Conservation (phyloP, 1,140 invertebrate genomes). For the Cherax destructor region DNA sequence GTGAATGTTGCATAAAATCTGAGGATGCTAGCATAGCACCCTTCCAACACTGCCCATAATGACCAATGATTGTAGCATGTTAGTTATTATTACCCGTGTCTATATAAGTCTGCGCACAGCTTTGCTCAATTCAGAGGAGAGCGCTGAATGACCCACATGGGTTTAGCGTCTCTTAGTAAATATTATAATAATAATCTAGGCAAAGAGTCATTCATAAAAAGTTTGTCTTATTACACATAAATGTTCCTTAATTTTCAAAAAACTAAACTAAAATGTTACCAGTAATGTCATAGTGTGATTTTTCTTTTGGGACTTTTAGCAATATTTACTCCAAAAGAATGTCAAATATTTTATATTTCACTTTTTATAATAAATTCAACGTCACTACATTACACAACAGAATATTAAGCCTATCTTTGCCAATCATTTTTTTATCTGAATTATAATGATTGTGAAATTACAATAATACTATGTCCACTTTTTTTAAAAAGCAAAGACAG, state of each 20-base stretch:
- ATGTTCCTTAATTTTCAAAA: not conserved
- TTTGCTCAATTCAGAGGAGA: not conserved
- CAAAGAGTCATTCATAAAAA: not conserved
- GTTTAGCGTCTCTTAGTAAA: too few relatives aligned
- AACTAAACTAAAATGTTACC: not conserved
- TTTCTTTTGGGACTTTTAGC: not conserved
- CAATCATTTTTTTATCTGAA: not conserved
- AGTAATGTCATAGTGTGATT: not conserved
- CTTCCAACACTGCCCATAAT: not conserved
- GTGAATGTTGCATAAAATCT: not conserved
- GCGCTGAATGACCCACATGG: too few relatives aligned
- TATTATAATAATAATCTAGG: too few relatives aligned
- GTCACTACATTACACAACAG: not conserved
- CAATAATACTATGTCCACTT: not conserved
- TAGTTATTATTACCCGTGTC: not conserved
- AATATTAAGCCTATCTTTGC: not conserved
- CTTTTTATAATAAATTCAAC: not conserved
- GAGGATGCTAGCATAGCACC: not conserved
- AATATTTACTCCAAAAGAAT: constrained; percentile 5
- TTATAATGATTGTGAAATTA: not conserved
- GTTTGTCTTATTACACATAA: not conserved
- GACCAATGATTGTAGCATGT: not conserved
- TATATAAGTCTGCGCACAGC: not conserved
- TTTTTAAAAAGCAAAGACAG: not conserved
- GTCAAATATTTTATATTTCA: constrained; percentile 10